A percentile compares a stretch with the other conserved stretches of the same genome.
phyloP scores from a whole-genome alignment of 2,797 vertebrate genomes.

The Notoglanidium macrostoma region DNA sequence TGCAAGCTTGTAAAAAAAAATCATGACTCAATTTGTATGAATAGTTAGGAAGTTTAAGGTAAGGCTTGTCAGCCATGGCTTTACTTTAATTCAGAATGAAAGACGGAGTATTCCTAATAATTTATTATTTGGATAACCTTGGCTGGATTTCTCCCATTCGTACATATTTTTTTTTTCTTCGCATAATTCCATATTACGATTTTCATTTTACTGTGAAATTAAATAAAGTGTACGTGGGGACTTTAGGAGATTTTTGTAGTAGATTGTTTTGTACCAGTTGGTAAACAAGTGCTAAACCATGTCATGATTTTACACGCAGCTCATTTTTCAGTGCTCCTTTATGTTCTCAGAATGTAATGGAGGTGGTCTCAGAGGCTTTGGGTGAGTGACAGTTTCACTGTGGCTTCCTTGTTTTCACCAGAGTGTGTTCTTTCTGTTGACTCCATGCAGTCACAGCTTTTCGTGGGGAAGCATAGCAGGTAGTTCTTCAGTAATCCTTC shows the following conservation, averaged over 20 bases:
- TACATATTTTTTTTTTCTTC: not conserved
- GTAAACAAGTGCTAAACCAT: not conserved
- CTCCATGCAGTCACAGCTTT: constrained; percentile 50
- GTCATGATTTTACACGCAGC: not conserved
- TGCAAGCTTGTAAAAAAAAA: not conserved
- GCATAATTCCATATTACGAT: not conserved
- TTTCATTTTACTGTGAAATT: not conserved
- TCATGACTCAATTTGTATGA: not conserved
- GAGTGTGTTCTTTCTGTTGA: constrained; percentile 54
- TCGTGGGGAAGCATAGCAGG: constrained; percentile 64
- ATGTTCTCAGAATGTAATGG: constrained; percentile 13
- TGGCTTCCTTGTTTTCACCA: constrained; percentile 46
- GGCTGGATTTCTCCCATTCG: not conserved
- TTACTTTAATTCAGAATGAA: not conserved
- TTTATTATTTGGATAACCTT: not conserved
- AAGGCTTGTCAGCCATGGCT: not conserved
- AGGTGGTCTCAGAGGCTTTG: constrained; percentile 44
- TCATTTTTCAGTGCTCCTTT: not conserved
- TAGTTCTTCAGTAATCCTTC: constrained; percentile 55
- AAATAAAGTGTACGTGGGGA: not conserved
- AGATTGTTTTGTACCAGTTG: not conserved
- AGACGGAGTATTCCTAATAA: not conserved
- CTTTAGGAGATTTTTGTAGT: not conserved
- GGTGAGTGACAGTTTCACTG: constrained; percentile 44
- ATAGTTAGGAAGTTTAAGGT: not conserved